Percentiles rank a stretch among this genome's conserved stretches.
phyloP scores from a whole-genome alignment of 2,888 invertebrate species.

The Adela reaumurella region DNA sequence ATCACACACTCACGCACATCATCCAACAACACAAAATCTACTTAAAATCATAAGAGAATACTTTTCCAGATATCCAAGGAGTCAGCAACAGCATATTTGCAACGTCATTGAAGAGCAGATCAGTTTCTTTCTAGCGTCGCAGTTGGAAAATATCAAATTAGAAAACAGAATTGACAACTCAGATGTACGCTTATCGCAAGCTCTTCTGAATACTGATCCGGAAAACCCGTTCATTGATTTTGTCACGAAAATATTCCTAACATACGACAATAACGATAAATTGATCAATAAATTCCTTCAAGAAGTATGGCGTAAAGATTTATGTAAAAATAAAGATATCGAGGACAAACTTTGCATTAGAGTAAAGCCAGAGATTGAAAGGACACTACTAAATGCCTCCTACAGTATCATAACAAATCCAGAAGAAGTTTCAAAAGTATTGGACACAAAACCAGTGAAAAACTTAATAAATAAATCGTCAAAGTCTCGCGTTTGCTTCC shows the following conservation, averaged over 20 bases:
- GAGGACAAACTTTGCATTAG: not conserved
- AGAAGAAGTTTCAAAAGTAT: not conserved
- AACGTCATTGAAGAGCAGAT: not conserved
- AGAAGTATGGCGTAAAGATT: not conserved
- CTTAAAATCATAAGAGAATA: not conserved
- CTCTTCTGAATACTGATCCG: not conserved
- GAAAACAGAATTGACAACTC: not conserved
- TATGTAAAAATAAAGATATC: not conserved
- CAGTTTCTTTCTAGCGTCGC: not conserved
- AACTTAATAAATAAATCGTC: not conserved
- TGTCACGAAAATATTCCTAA: not conserved
- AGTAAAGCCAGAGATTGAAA: not conserved
- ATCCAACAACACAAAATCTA: not conserved
- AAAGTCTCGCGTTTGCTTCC: not conserved
- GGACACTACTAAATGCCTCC: not conserved
- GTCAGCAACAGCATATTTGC: not conserved
- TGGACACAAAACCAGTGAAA: not conserved
- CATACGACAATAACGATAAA: not conserved
- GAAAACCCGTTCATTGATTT: not conserved
- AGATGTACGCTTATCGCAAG: not conserved
- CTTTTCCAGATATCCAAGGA: not conserved
- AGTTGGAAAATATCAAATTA: not conserved
- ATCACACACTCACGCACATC: not conserved
- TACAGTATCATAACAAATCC: not conserved
- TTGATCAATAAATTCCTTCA: not conserved